A percentile compares a stretch with the other conserved stretches of the same genome.
These are phyloP conservation scores for Epistrophe eligans DNA, from an alignment of 2,888 invertebrate genomes.

Conservation along the genomic window DNA sequence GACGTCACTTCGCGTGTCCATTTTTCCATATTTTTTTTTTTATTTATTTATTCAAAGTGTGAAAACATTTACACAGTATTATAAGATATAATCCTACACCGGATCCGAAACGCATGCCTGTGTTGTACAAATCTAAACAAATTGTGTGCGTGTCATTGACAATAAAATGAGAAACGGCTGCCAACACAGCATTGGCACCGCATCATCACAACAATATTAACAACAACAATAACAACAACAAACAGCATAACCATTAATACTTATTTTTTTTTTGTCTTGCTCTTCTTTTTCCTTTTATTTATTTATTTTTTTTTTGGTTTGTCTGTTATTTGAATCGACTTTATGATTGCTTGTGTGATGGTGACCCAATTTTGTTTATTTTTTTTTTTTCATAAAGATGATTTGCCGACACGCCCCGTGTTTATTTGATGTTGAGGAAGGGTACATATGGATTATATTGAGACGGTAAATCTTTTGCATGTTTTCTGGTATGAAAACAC, in stretches of 20 bases:
- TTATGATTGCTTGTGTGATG: constrained; percentile 43
- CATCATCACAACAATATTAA: constrained; percentile 8
- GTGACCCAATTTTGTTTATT: constrained; percentile 45
- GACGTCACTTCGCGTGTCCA: too few relatives aligned
- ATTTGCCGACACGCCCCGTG: constrained; percentile 40
- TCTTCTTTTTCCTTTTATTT: not conserved
- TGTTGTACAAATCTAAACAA: constrained; percentile 12
- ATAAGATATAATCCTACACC: not conserved
- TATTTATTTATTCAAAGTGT: not conserved
- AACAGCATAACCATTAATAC: not conserved
- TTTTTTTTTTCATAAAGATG: constrained; percentile 33
- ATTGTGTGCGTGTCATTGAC: constrained; percentile 42
- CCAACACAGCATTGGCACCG: constrained; percentile 29
- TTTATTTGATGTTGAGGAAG: not conserved
- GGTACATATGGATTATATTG: not conserved
- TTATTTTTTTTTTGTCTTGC: not conserved
- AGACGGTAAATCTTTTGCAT: not conserved
- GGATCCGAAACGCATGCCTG: constrained; percentile 10
- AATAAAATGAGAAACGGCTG: constrained; percentile 36
- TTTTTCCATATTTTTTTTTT: not conserved
- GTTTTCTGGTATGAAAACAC: not conserved
- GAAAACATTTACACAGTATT: constrained; percentile 1
- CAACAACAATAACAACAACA: constrained; percentile 9
- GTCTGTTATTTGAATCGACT: constrained; percentile 36
- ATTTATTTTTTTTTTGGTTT: not conserved